Conservation (phyloP, 1,140 invertebrate genomes). For the Drosophila repleta region DNA sequence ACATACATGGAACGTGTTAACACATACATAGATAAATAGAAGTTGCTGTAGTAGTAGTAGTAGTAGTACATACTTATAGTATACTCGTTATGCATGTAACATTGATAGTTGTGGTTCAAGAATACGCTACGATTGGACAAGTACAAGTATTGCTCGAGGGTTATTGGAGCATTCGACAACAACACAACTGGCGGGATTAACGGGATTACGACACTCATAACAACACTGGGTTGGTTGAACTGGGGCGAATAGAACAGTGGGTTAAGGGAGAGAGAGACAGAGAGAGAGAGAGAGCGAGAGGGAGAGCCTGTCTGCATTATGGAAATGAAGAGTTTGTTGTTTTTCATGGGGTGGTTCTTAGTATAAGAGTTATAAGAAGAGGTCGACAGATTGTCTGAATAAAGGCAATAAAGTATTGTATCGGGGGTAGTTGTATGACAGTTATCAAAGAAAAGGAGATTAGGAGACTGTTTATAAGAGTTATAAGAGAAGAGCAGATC, state of each 20-base stretch:
- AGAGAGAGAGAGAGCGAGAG: too few relatives aligned
- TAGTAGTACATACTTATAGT: conserved; percentile 13
- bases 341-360: too few relatives aligned
- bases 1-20: conserved; percentile 19
- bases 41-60: conserved; percentile 1
- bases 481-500: too few relatives aligned
- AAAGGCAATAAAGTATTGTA: too few relatives aligned
- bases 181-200: conserved; percentile 30
- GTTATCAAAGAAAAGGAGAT: background rate
- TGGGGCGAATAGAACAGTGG: conserved; percentile 1
- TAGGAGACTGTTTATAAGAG: too few relatives aligned
- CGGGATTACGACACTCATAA: conserved; percentile 31
- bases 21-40: conserved; percentile 27
- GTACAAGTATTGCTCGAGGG: conserved; percentile 17
- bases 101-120: conserved; percentile 29
- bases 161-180: conserved; percentile 14
- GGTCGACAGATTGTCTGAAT: background rate
- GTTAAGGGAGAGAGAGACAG: background rate
- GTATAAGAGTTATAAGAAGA: background rate
- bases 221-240: background rate
- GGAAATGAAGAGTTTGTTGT: too few relatives aligned
- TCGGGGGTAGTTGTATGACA: background rate
- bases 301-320: too few relatives aligned
- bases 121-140: conserved; percentile 30
- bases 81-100: conserved; percentile 24